These are phyloP conservation scores for Torymus texanus DNA, from an alignment of 2,888 invertebrate species.

Conservation along the genomic window DNA sequence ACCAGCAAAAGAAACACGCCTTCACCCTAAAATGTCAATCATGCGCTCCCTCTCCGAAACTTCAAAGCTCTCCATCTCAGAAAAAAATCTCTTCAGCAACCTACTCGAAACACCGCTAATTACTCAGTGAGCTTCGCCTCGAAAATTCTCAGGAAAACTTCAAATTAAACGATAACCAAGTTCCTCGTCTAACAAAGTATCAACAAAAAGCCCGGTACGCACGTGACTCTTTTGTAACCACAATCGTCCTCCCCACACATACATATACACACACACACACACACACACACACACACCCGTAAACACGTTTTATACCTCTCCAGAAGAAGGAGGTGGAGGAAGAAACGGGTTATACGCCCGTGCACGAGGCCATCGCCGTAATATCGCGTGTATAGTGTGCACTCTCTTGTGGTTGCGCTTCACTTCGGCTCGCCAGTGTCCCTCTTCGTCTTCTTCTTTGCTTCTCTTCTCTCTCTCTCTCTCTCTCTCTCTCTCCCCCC, in stretches of 20 bases:
- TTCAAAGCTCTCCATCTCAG: no score
- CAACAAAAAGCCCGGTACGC: neutral
- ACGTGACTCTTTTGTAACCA: neutral
- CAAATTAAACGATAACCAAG: slow-evolving; percentile 9
- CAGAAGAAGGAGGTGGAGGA: neutral
- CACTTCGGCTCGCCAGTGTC: no score
- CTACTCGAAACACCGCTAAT: slow-evolving; percentile 3
- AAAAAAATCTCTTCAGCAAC: no score
- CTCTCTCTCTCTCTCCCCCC: neutral
- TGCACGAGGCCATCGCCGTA: no score
- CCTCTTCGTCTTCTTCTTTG: no score
- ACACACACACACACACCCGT: neutral
- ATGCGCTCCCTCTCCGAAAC: no score
- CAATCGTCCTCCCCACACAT: neutral
- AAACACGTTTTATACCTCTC: neutral
- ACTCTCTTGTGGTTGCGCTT: no score
- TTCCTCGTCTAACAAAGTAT: neutral
- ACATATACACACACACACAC: neutral
- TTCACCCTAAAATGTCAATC: no score
- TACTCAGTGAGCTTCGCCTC: neutral
- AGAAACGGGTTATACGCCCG: no score
- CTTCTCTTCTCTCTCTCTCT: neutral
- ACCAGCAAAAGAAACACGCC: no score
- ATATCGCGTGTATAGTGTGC: no score
- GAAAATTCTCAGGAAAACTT: slow-evolving; percentile 2